A percentile compares a stretch with the other conserved stretches of the same genome.
These are phyloP conservation scores for Oikopleura dioica DNA, from an alignment of 23 tunicate genomes.

Conservation along the genomic window DNA sequence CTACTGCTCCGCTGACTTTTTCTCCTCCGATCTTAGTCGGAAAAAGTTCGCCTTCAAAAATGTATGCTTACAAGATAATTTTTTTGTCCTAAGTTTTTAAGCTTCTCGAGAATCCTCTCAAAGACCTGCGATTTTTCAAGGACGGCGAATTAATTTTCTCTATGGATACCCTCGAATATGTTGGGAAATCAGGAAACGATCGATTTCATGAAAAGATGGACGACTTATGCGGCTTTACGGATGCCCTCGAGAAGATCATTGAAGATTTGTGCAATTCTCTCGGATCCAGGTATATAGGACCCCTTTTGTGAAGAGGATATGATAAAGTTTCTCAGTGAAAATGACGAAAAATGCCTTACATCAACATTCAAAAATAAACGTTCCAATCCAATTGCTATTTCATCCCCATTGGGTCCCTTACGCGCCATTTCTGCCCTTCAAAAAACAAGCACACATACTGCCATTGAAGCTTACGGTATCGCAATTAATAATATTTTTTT, in stretches of 20 bases:
- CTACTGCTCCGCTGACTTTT: neutral
- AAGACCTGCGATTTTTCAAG: neutral
- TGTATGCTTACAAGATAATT: too few species aligned
- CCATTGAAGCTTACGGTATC: too few species aligned
- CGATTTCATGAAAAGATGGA: neutral
- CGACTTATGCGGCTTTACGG: neutral
- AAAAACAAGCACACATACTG: too few species aligned
- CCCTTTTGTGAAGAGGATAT: neutral
- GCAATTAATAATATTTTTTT: too few species aligned
- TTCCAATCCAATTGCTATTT: too few species aligned
- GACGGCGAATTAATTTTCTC: neutral
- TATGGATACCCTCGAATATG: neutral
- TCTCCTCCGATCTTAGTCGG: neutral
- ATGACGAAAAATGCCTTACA: too few species aligned
- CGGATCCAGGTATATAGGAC: neutral
- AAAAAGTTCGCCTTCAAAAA: neutral
- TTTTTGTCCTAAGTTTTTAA: too few species aligned
- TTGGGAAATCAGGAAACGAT: neutral
- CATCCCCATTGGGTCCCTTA: too few species aligned
- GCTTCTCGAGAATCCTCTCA: neutral
- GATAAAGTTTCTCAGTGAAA: too few species aligned
- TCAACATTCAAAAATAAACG: too few species aligned
- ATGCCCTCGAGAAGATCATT: neutral
- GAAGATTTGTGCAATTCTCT: neutral
- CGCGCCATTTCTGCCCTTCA: too few species aligned